Base-by-base conservation (phyloP, 2,113 vertebrate genomes). In the Nymphicus hollandicus region DNA sequence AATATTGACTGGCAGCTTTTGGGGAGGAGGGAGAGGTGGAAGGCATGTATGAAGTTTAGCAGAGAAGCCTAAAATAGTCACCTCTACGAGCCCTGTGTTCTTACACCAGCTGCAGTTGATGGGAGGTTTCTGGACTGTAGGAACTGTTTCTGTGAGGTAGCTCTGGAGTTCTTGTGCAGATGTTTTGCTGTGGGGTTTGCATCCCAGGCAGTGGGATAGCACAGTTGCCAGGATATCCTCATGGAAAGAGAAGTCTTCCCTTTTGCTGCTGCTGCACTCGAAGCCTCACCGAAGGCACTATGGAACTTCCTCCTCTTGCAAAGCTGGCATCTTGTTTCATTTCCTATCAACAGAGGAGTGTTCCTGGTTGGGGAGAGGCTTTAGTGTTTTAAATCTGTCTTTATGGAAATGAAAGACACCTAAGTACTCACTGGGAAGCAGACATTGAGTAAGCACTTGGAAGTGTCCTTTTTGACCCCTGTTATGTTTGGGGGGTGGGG, bases 101-200 rank as follows among this genome's bases (percentile, higher is more conserved):
- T 43, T 24, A 4, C 0, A 3, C 18, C 28, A 44, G 28, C n/a
- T 56, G 58, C 29, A 47, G 0, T 5, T 50, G 52, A 61, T 79
- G 31, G 29, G 22, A 33, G 23, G 8, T 46, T 31, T 25, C 33
- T 55, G 63, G 16, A 6, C 14, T 86, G 55, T 13, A 49, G 41
- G 27, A 66, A 14, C 8, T 24, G 43, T n/a, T 74, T 16, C 70
- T 37, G 3, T 53, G 53, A 63, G 50, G 33, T n/a, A 63, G 73
- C 52, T 53, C 41, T 44, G 19, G 9, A 25, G 29, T 43, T 92
- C 17, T 14, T 43, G 37, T 35, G 31, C 28, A 37, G 20, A 9
- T 44, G n/a, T 46, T 37, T 16, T 73, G 74, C 61, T 69, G 6
- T 2, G 8, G 69, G 17, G n/a, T 77, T 81, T 74, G 50, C 9